Percentiles rank a stretch among this genome's conserved stretches.
Conservation (phyloP, 2,113 vertebrate species). For the Gnathonemus echidnorhynchus region DNA sequence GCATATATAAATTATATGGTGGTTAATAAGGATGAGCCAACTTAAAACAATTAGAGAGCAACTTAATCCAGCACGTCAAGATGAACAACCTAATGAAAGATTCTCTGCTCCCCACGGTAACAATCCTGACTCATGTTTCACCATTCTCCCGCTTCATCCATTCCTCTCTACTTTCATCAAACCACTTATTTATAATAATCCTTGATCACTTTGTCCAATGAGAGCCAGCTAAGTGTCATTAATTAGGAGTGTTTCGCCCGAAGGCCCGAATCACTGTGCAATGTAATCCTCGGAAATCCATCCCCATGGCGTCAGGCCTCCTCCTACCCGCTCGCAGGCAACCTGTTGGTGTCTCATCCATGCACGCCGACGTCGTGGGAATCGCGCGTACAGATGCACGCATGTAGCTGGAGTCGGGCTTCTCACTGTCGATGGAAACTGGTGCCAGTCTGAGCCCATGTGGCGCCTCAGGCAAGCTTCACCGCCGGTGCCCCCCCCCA, state of each 20-base stretch:
- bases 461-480: not conserved
- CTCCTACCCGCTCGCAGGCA: not conserved
- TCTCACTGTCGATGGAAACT: not conserved
- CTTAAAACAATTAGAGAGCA: not conserved
- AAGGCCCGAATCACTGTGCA: not conserved
- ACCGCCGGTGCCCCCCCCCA: not conserved
- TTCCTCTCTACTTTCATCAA: conserved; percentile 4
- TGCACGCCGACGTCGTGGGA: not conserved
- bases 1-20: not conserved
- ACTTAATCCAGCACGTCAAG: not conserved
- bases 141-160: not conserved
- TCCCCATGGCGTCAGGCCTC: not conserved
- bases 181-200: conserved; percentile 8
- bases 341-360: not conserved
- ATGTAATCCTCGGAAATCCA: not conserved
- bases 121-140: not conserved
- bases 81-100: not conserved
- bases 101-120: not conserved
- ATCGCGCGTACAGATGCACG: not conserved
- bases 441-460: not conserved
- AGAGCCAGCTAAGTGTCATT: conserved; percentile 10
- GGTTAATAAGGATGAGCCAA: not conserved
- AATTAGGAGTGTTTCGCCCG: not conserved
- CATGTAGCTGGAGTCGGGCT: not conserved
- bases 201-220: conserved; percentile 5